A percentile compares a stretch with the other conserved stretches of the same genome.
phyloP scores from a whole-genome alignment of 2,888 invertebrate genomes.

The Perizoma affinitatum region DNA sequence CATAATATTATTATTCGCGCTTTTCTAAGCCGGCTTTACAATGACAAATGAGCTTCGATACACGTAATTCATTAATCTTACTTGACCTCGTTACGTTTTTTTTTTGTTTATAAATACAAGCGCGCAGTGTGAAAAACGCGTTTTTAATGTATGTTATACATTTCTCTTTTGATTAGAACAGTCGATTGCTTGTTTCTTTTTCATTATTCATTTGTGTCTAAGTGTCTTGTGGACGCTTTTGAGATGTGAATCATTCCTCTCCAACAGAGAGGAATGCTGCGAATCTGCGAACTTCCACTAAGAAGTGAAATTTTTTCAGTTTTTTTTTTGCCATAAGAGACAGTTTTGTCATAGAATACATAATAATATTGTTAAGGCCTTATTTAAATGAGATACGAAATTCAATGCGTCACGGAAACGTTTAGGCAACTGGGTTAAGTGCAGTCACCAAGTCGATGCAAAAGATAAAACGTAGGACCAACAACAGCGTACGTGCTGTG shows the following conservation, averaged over 20 bases:
- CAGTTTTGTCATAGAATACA: conserved; percentile 22
- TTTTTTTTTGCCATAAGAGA: conserved; percentile 61
- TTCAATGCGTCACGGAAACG: conserved; percentile 66
- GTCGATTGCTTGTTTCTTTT: too few species aligned
- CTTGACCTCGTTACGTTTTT: conserved; percentile 37
- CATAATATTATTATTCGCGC: conserved; percentile 42
- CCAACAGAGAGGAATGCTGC: too few species aligned
- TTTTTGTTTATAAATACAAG: neutral
- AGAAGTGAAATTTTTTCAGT: too few species aligned
- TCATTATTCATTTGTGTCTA: too few species aligned
- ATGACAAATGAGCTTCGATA: conserved; percentile 54
- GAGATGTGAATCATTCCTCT: too few species aligned
- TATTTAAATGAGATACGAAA: conserved; percentile 73
- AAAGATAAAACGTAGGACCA: conserved; percentile 53
- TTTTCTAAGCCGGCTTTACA: conserved; percentile 41
- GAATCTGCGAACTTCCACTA: too few species aligned
- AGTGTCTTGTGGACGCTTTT: conserved; percentile 1
- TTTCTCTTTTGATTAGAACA: too few species aligned
- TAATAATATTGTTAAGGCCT: conserved; percentile 46
- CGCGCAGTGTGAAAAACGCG: neutral
- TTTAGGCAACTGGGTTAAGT: conserved; percentile 66
- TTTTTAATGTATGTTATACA: too few species aligned
- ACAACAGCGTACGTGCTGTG: conserved; percentile 44
- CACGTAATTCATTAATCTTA: conserved; percentile 57
- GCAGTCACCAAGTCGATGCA: conserved; percentile 57